Base-by-base conservation (phyloP, 2,888 invertebrate genomes). In the Clitarchus hookeri region DNA sequence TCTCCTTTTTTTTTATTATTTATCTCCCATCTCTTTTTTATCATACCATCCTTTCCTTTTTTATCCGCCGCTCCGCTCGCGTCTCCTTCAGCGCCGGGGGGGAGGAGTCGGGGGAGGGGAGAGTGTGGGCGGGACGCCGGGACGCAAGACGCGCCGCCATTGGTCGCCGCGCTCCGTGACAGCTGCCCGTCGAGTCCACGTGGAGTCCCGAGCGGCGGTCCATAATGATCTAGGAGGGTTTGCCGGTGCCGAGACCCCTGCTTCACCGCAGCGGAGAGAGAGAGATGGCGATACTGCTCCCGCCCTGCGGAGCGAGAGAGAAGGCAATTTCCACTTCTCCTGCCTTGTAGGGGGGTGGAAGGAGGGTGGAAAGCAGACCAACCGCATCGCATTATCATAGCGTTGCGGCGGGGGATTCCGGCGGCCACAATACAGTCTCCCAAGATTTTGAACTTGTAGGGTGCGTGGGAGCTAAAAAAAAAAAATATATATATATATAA, bases 1-100 rank as follows among this genome's bases (percentile, higher is more conserved):
- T 12, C 53, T 65, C 36, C 82, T 19, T 82, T 82, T 82, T 82
- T 82, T 82, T 82, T 82, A 82, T 82, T 82, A 82, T 82, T 82
- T 82, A 82, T 82, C 25, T 13, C 82, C 82, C 36, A 16, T 27
- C 82, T 82, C n/a, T 82, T 82, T 82, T 82, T 82, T 82, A 36
- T 82, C 27, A 13, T 82, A 36, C 36, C 19, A 11, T 27, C 44
- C 82, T 82, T 44, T 27, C 82, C n/a, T 82, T 82, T 82, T 82
- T 82, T 82, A 25, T 82, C 82, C 82, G 19, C 23, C 82, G 13
- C 27, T 23, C 44, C 82, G 19, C 44, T 82, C 82, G 82, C 12
- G 26, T 79, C 26, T 25, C 82, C n/a, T 23, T 0, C 6, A 1
- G 65, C 23, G 19, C 65, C 12, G n/a, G n/a, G 65, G 2, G 6